Conservation (phyloP, 2,113 vertebrate genomes). For the Mastomys coucha region DNA sequence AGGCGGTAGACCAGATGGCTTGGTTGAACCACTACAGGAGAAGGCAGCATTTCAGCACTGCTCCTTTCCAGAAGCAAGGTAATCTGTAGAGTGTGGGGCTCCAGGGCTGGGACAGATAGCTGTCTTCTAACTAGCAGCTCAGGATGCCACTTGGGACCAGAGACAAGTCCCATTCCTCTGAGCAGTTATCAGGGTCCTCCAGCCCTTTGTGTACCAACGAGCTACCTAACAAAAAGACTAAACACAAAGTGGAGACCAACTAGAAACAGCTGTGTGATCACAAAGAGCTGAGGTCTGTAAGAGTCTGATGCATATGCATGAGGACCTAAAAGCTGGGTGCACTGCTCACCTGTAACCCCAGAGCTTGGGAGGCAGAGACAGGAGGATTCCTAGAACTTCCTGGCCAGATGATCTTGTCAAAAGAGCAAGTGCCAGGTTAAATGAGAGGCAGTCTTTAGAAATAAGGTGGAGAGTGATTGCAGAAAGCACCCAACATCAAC, state of each 20-base stretch:
- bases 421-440: background rate
- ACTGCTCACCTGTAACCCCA: background rate
- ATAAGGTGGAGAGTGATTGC: background rate
- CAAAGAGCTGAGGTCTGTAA: background rate
- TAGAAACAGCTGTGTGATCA: background rate
- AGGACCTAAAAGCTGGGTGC: background rate
- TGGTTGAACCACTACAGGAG: background rate
- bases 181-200: background rate
- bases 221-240: background rate
- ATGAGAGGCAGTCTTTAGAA: background rate
- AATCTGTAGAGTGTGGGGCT: background rate
- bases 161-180: background rate
- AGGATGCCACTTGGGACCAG: background rate
- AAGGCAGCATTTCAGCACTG: too few species aligned
- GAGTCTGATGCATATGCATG: too few species aligned
- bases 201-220: background rate
- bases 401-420: too few species aligned
- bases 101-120: too few species aligned
- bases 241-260: background rate
- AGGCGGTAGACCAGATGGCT: background rate
- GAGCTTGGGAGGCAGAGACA: background rate
- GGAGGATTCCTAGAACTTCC: too few species aligned
- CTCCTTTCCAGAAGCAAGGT: background rate
- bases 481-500: background rate
- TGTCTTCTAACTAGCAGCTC: background rate